phyloP scores from a whole-genome alignment of 2,797 vertebrate species.

The Octomys mimax region DNA sequence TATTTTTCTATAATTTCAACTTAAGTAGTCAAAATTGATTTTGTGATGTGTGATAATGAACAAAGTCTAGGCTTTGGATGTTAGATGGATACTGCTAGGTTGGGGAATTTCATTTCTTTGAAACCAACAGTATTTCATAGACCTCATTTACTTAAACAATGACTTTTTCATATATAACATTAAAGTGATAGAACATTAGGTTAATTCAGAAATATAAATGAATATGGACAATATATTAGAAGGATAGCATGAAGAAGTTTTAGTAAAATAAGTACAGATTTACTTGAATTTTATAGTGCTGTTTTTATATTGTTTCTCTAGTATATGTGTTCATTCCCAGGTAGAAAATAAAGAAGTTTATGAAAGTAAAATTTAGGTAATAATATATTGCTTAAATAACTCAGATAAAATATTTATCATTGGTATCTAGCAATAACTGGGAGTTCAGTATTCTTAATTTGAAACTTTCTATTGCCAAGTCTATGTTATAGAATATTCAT shows the following conservation, averaged over 20 bases:
- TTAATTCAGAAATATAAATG: background rate
- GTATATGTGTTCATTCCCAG: background rate
- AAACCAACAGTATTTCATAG: background rate
- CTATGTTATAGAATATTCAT: background rate
- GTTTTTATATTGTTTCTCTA: background rate
- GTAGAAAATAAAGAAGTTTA: background rate
- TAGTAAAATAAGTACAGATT: background rate
- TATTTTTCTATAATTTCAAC: background rate
- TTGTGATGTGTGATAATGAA: background rate
- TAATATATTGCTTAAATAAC: background rate
- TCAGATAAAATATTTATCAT: background rate
- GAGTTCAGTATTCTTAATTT: background rate
- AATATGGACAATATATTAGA: background rate
- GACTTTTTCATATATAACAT: background rate
- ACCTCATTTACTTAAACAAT: background rate
- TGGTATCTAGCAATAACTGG: background rate
- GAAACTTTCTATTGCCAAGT: background rate
- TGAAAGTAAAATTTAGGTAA: background rate
- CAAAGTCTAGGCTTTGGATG: background rate
- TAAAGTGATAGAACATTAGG: background rate
- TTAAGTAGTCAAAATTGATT: background rate
- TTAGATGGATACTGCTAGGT: background rate
- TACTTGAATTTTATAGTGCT: background rate
- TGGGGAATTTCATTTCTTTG: background rate
- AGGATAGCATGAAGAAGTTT: background rate